These are phyloP conservation scores for Galagoides demidoff DNA, from an alignment of 2,797 vertebrate species.

Conservation along the genomic window DNA sequence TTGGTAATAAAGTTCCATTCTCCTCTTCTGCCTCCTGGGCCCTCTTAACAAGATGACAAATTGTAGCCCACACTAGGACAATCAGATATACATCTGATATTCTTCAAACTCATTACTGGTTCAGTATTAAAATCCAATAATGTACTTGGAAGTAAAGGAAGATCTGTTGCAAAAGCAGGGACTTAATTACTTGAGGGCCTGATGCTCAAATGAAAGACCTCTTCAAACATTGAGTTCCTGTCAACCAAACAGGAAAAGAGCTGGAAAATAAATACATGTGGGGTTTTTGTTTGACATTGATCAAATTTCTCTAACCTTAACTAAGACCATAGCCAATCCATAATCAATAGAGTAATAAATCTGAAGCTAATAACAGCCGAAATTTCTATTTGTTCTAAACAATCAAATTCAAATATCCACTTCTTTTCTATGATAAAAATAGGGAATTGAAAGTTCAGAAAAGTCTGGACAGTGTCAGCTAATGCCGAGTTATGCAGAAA, in stretches of 20 bases:
- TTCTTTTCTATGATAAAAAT: conserved; percentile 17
- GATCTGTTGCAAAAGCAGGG: neutral
- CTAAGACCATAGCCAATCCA: neutral
- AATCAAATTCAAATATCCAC: neutral
- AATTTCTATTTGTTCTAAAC: conserved; percentile 15
- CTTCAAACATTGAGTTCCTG: neutral
- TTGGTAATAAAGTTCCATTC: neutral
- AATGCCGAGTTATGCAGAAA: neutral
- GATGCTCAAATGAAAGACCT: neutral
- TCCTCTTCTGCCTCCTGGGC: neutral
- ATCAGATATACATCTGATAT: neutral
- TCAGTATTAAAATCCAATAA: neutral
- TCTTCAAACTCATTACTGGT: neutral
- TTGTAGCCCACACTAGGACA: neutral
- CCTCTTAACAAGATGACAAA: neutral
- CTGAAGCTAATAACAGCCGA: neutral
- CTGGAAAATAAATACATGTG: neutral
- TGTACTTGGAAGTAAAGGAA: neutral
- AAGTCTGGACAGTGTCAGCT: neutral
- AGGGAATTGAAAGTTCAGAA: neutral
- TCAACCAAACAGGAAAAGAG: neutral
- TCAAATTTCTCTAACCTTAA: conserved; percentile 1
- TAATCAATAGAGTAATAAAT: conserved; percentile 26
- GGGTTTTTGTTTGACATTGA: neutral
- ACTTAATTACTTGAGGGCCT: neutral